phyloP scores from a whole-genome alignment of 64 coral and sea anemone species.

The Hydrozoanthus tunicans region DNA sequence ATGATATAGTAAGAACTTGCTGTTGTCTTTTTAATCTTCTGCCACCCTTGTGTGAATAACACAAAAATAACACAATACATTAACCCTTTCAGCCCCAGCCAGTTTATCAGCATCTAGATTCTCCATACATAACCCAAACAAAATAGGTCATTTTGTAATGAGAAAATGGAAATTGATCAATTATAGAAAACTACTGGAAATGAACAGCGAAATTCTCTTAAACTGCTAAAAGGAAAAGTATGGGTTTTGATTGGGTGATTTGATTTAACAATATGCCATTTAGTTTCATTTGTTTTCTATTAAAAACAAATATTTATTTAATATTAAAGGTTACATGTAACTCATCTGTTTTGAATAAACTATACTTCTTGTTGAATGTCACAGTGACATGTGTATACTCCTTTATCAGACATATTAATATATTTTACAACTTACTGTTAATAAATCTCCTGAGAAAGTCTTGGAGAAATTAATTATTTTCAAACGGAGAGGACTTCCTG shows the following conservation, averaged over 20 bases:
- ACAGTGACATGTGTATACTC: neutral
- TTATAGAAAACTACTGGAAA: neutral
- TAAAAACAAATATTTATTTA: neutral
- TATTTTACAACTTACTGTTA: slow-evolving; percentile 2
- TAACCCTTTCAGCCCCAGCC: too few relatives aligned
- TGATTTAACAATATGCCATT: neutral
- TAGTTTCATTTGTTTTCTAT: slow-evolving; percentile 11
- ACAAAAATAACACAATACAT: neutral
- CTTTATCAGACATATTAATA: slow-evolving; percentile 2
- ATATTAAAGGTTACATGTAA: neutral
- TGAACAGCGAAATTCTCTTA: neutral
- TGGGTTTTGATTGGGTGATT: neutral
- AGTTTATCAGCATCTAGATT: too few relatives aligned
- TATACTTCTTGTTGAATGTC: neutral
- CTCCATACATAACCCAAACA: too few relatives aligned
- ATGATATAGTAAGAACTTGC: slow-evolving; percentile 18
- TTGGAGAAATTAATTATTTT: slow-evolving; percentile 18
- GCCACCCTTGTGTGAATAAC: slow-evolving; percentile 11
- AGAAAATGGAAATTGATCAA: neutral
- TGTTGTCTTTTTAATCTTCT: slow-evolving; percentile 20
- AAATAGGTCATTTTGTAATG: too few relatives aligned
- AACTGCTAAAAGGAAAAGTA: neutral
- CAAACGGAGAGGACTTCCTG: neutral
- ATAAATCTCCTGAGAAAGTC: neutral
- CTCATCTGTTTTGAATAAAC: slow-evolving; percentile 14